Evolutionary conservation across 2,113 vertebrate species (phyloP).

Genomic region (Forbesichthys papilliferus): DNA sequence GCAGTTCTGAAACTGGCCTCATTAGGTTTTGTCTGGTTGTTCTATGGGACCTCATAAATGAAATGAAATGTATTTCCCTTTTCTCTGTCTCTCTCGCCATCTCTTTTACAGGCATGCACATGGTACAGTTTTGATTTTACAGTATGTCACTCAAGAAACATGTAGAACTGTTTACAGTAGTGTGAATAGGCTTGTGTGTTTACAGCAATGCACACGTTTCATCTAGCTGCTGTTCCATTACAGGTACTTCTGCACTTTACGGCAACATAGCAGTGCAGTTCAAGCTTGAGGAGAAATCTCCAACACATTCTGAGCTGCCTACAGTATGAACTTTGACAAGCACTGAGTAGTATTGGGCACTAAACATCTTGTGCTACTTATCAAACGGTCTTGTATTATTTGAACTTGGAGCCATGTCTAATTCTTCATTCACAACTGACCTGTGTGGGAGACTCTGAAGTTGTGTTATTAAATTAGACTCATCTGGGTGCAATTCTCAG

Average conservation of each 20-base stretch:
- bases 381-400: too few relatives aligned
- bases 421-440: too few relatives aligned
- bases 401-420: too few relatives aligned
- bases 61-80: slow-evolving; percentile 37
- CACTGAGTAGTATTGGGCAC: too few relatives aligned
- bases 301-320: too few relatives aligned
- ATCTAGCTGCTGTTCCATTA: slow-evolving; percentile 38
- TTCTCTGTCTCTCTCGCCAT: slow-evolving; percentile 15
- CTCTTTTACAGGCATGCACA: slow-evolving; percentile 27
- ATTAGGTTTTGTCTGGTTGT: too few relatives aligned
- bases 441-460: too few relatives aligned
- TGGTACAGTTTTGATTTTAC: background rate
- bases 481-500: too few relatives aligned
- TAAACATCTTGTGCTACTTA: too few relatives aligned
- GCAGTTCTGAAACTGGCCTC: slow-evolving; percentile 27
- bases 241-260: slow-evolving; percentile 38
- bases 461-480: too few relatives aligned
- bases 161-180: background rate
- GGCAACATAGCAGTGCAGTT: slow-evolving; percentile 9
- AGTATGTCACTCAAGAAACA: background rate
- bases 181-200: too few relatives aligned
- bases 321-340: too few relatives aligned
- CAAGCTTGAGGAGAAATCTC: slow-evolving; percentile 3
- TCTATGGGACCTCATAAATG: slow-evolving; percentile 29
- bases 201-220: slow-evolving; percentile 46